A percentile compares a stretch with the other conserved stretches of the same genome.
Conservation (phyloP, 2,888 invertebrate species). For the Cactoblastis cactorum region DNA sequence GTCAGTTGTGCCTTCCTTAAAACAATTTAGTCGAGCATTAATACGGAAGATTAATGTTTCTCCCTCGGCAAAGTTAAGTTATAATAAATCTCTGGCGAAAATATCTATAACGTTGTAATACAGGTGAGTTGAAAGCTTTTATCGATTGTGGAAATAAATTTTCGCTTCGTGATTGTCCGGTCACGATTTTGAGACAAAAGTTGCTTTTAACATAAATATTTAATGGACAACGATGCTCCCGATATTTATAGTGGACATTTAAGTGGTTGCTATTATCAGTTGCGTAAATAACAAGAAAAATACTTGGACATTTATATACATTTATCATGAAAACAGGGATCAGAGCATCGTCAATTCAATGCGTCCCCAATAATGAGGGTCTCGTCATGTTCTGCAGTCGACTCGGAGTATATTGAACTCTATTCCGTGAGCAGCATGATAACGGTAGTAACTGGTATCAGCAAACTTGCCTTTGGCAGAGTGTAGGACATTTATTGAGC, state of each 20-base stretch:
- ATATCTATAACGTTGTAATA: conserved; percentile 32
- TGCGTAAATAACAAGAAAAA: conserved; percentile 20
- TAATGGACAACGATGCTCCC: conserved; percentile 23
- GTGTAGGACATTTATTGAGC: conserved; percentile 48
- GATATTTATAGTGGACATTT: conserved; percentile 24
- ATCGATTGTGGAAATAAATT: conserved; percentile 50
- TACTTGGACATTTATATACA: conserved; percentile 36
- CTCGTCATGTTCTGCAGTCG: conserved; percentile 24
- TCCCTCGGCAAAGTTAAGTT: conserved; percentile 44
- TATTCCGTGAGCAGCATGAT: conserved; percentile 29
- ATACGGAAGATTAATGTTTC: conserved; percentile 52
- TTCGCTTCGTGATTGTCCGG: conserved; percentile 45
- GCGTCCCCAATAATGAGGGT: conserved; percentile 41
- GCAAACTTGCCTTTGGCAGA: conserved; percentile 34
- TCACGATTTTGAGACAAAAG: conserved; percentile 48
- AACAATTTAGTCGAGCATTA: conserved; percentile 55
- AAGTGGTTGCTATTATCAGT: conserved; percentile 9
- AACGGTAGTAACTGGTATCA: conserved; percentile 24
- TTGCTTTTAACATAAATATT: conserved; percentile 32
- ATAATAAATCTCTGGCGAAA: conserved; percentile 50
- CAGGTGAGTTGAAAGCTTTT: conserved; percentile 43
- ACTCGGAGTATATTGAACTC: conserved; percentile 26
- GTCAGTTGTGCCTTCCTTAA: conserved; percentile 45
- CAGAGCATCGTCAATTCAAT: conserved; percentile 48
- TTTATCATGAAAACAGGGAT: conserved; percentile 48